Conservation (phyloP, 2,888 invertebrate genomes). For the Anorthoa munda region DNA sequence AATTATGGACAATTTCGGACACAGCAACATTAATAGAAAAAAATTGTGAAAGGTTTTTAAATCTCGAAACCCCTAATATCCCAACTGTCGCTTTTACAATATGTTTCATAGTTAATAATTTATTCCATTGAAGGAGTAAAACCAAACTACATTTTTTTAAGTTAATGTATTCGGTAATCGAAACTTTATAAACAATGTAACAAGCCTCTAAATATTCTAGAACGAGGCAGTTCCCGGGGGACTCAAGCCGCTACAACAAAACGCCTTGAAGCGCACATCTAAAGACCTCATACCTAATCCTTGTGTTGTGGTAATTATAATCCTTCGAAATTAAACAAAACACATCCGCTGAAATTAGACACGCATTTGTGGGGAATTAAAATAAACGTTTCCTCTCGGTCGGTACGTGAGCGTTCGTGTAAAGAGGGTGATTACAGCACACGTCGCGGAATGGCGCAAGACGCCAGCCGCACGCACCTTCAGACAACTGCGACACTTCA, state of each 20-base stretch:
- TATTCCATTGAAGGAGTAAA: conserved; percentile 3
- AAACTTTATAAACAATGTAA: conserved; percentile 36
- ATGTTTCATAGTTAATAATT: conserved; percentile 15
- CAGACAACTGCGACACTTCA: conserved; percentile 70
- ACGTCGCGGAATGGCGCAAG: conserved; percentile 82
- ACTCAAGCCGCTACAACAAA: conserved; percentile 27
- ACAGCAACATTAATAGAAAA: conserved; percentile 8
- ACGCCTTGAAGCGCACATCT: conserved; percentile 33
- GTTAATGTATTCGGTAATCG: conserved; percentile 30
- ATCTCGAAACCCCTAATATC: background rate
- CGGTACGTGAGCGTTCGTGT: conserved; percentile 83
- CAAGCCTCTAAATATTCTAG: conserved; percentile 27
- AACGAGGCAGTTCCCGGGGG: conserved; percentile 23
- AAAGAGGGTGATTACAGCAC: conserved; percentile 86
- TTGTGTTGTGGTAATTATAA: conserved; percentile 75
- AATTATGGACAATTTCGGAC: no score
- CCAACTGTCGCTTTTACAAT: background rate
- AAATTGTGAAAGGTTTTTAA: background rate
- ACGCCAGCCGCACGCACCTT: conserved; percentile 74
- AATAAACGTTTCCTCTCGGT: conserved; percentile 83
- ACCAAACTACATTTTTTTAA: conserved; percentile 5
- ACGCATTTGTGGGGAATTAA: conserved; percentile 87
- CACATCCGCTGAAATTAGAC: conserved; percentile 84
- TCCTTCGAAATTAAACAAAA: conserved; percentile 84
- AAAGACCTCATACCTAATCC: conserved; percentile 54